A percentile compares a stretch with the other conserved stretches of the same genome.
Conservation (phyloP, 2,113 vertebrate genomes). For the Dipodomys spectabilis region DNA sequence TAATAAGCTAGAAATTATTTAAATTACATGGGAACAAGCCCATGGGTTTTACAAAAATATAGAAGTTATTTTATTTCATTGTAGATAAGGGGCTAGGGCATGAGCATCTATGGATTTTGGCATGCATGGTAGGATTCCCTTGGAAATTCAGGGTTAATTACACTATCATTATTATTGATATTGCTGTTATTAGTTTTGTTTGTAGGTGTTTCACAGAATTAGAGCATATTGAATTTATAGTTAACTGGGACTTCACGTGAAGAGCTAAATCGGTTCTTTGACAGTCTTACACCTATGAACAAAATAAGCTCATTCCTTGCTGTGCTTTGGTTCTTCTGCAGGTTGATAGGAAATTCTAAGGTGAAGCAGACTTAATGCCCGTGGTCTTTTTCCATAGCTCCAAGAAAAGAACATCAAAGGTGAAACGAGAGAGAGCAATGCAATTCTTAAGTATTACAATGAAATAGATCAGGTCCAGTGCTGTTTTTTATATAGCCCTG, state of each 20-base stretch:
- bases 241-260: not conserved
- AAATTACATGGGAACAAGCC: not conserved
- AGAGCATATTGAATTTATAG: constrained; percentile 18
- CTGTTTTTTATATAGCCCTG: not conserved
- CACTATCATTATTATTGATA: not conserved
- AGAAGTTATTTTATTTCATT: not conserved
- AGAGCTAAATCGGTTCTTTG: constrained; percentile 26
- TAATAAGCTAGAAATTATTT: not conserved
- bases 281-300: not conserved
- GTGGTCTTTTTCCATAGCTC: not conserved
- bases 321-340: constrained; percentile 40
- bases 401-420: not conserved
- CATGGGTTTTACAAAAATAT: not conserved
- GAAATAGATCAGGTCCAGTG: not conserved
- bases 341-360: constrained; percentile 42
- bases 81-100: not conserved
- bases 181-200: not conserved
- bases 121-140: too few relatives aligned
- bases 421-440: not conserved
- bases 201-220: not conserved
- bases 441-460: not conserved
- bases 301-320: constrained; percentile 29
- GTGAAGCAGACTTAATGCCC: not conserved
- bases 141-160: not conserved
- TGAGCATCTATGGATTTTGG: not conserved